Evolutionary conservation across 2,113 vertebrate species (phyloP).

Genomic region (Nasalis larvatus): DNA sequence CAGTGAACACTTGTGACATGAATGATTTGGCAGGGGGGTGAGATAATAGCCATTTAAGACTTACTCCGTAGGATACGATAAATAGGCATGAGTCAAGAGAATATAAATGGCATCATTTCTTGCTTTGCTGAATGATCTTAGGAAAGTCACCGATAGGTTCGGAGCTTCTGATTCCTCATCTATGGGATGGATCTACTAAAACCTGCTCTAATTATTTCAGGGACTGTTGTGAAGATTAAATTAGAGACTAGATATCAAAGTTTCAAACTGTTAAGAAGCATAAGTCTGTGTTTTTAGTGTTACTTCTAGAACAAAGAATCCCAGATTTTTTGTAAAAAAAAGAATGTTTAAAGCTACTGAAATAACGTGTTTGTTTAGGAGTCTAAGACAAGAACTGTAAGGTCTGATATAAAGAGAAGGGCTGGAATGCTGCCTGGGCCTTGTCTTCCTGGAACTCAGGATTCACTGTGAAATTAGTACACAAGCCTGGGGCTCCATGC

Average conservation of each 20-base stretch:
- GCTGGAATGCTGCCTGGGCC: neutral
- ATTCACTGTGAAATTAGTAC: neutral
- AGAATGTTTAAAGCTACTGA: neutral
- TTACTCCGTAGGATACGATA: fast-evolving
- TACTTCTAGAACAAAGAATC: neutral
- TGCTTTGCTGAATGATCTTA: neutral
- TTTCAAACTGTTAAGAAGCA: neutral
- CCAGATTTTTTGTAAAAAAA: neutral
- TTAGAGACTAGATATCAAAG: neutral
- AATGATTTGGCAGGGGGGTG: neutral
- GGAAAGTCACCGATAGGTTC: neutral
- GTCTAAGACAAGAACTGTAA: neutral
- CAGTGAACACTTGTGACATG: fast-evolving
- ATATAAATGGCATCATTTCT: no score
- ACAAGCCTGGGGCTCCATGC: fast-evolving
- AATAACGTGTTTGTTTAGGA: neutral
- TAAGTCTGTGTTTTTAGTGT: neutral
- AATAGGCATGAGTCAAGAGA: fast-evolving
- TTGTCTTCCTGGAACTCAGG: neutral
- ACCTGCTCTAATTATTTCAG: neutral
- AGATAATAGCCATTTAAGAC: neutral
- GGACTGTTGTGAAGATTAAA: neutral
- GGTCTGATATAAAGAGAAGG: neutral
- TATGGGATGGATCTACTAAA: neutral
- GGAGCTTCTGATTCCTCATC: neutral